These are phyloP conservation scores for Platycercus adscitus DNA, from an alignment of 2,113 vertebrate species.

Conservation along the genomic window DNA sequence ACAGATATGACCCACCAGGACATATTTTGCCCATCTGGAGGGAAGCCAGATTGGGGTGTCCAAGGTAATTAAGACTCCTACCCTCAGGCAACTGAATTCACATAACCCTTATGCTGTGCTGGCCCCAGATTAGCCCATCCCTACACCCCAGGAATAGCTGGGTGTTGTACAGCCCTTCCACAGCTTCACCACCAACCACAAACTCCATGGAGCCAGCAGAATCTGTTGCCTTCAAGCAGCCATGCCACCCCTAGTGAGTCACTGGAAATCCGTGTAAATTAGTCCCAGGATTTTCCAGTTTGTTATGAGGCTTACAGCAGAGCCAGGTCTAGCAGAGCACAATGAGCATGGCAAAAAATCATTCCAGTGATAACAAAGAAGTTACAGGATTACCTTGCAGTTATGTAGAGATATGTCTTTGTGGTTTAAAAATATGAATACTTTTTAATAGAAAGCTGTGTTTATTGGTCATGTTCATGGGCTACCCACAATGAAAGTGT, in stretches of 20 bases:
- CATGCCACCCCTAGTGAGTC: accelerated
- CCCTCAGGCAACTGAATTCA: not conserved
- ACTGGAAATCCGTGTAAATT: not conserved
- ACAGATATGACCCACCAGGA: not conserved
- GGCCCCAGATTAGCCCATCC: not conserved
- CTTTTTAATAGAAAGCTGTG: not conserved
- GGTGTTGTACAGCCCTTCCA: not conserved
- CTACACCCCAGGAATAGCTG: not conserved
- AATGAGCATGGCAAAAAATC: not conserved
- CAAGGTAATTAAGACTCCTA: not conserved
- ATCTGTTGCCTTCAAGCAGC: not conserved
- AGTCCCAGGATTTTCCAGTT: not conserved
- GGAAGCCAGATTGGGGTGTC: not conserved
- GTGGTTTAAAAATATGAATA: not conserved
- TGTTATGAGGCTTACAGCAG: not conserved
- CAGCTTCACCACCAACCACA: not conserved
- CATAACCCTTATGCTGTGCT: not conserved
- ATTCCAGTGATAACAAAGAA: not conserved
- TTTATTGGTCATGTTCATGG: not conserved
- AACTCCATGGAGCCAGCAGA: not conserved
- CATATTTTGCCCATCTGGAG: not conserved
- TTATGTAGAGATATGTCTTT: not conserved
- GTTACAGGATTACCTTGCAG: not conserved
- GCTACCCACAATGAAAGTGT: not conserved
- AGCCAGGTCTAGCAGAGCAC: not conserved